Conservation (phyloP, 2,113 vertebrate species). For the Tapirus terrestris region DNA sequence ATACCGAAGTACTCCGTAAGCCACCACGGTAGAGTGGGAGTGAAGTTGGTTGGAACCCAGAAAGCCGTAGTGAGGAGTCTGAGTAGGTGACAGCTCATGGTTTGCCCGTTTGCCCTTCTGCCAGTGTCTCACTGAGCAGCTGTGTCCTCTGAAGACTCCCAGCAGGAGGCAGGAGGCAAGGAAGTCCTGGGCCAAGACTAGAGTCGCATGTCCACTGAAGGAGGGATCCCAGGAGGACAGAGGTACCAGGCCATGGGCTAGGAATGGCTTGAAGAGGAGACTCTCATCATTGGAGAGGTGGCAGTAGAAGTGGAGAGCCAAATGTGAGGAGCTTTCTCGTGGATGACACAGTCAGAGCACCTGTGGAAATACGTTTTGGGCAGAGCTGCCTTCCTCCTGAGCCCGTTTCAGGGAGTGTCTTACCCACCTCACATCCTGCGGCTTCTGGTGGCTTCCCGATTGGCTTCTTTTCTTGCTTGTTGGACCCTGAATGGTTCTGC, state of each 20-base stretch:
- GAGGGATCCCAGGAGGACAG: too few relatives aligned
- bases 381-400: neutral
- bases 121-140: neutral
- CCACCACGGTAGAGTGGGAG: neutral
- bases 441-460: neutral
- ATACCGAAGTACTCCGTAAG: neutral
- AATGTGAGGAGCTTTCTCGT: neutral
- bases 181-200: neutral
- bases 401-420: neutral
- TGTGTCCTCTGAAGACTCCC: neutral
- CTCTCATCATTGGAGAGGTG: neutral
- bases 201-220: neutral
- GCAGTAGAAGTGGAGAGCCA: neutral
- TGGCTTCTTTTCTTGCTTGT: neutral
- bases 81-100: neutral
- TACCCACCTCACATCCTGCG: accelerated
- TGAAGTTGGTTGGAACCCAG: neutral
- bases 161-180: too few relatives aligned
- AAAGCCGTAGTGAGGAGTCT: neutral
- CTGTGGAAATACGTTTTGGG: neutral
- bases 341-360: neutral
- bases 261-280: neutral
- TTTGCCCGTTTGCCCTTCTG: neutral
- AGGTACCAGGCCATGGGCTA: neutral
- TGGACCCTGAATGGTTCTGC: neutral